These are phyloP conservation scores for Sebastes paucispinis DNA, from an alignment of 2,797 vertebrate genomes.

Conservation along the genomic window DNA sequence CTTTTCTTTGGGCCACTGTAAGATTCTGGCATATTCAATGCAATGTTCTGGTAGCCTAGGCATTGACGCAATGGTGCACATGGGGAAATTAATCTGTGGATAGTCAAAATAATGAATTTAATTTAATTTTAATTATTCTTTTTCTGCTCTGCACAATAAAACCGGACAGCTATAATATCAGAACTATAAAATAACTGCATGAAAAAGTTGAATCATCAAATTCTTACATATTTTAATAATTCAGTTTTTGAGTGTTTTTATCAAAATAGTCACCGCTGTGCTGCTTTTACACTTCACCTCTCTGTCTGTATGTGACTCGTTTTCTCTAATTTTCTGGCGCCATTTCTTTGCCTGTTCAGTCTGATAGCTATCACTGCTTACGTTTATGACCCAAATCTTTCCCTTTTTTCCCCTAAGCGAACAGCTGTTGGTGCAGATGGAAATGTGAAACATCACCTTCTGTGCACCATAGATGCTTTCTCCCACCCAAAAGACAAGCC, in stretches of 20 bases:
- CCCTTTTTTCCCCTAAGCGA: neutral
- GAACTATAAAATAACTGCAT: neutral
- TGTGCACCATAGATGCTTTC: conserved; percentile 1
- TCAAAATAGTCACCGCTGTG: neutral
- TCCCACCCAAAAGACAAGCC: neutral
- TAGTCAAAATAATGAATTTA: neutral
- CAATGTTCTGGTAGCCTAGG: conserved; percentile 96
- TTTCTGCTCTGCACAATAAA: neutral
- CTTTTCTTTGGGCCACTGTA: conserved; percentile 96
- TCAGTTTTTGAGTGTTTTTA: too few species aligned
- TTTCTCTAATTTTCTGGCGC: neutral
- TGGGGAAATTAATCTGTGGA: conserved; percentile 94
- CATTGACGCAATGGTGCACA: conserved; percentile 99
- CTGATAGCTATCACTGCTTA: neutral
- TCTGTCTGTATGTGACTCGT: neutral
- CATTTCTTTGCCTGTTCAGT: neutral
- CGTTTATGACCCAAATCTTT: neutral
- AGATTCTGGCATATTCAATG: conserved; percentile 91
- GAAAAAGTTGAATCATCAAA: neutral
- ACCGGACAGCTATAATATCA: neutral
- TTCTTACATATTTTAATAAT: neutral
- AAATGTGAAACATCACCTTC: neutral
- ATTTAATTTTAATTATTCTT: too few species aligned
- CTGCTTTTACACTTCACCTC: neutral
- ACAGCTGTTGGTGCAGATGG: conserved; percentile 22